Evolutionary conservation across 2,113 vertebrate species (phyloP).

Genomic region (Notothenia coriiceps): DNA sequence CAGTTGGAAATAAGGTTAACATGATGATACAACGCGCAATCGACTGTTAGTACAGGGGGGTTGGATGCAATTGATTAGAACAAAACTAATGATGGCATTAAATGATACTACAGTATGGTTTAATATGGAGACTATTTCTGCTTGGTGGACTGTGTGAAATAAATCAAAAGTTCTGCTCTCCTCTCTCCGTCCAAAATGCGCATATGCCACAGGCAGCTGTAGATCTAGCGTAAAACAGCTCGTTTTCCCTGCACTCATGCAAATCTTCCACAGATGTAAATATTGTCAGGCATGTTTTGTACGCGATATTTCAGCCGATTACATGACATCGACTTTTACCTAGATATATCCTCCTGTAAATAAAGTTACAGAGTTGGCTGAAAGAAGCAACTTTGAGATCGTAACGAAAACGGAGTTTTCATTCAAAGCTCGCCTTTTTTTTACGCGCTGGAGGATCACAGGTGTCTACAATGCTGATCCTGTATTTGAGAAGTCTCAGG

Average conservation of each 20-base stretch:
- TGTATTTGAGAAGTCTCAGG: conserved; percentile 1
- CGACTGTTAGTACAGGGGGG: not conserved
- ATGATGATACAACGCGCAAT: conserved; percentile 7
- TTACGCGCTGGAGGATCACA: conserved; percentile 26
- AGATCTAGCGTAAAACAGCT: conserved; percentile 21
- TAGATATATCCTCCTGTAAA: not conserved
- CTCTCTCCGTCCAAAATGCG: not conserved
- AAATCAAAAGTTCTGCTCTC: conserved; percentile 18
- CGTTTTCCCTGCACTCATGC: conserved; percentile 2
- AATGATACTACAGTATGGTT: not conserved
- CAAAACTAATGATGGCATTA: not conserved
- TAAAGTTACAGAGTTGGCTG: conserved; percentile 6
- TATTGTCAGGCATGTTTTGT: not conserved
- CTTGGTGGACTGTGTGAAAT: not conserved
- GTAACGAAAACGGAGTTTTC: not conserved
- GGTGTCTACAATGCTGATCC: not conserved
- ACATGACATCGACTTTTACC: not conserved
- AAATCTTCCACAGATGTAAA: not conserved
- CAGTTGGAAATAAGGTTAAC: not conserved
- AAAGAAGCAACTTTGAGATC: conserved; percentile 2
- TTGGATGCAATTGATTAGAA: not conserved
- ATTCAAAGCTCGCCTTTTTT: conserved; percentile 14
- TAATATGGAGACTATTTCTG: not conserved
- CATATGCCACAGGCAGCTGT: conserved; percentile 32
- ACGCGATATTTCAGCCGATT: not conserved